Evolutionary conservation across 2,113 vertebrate genomes (phyloP), one percentile per base, ranked within the genome.

Genomic region (Sigmodon hispidus): DNA sequence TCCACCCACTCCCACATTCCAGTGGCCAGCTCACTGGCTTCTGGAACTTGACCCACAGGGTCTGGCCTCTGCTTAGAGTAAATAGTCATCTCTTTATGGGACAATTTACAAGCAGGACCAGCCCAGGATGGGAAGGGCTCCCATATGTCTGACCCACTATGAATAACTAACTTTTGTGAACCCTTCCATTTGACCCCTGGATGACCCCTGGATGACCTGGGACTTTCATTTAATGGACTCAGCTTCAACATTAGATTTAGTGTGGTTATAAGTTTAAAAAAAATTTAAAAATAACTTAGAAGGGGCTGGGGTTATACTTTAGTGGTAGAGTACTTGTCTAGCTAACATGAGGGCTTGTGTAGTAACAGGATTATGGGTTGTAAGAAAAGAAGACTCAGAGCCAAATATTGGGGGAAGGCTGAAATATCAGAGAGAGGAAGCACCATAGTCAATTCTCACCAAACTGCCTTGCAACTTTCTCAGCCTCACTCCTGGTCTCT

Each of bases 1-100:
- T 85, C 83, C 90, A 48, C 97, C 94, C 96, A 96, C 94, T 65
- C 94, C 85, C 91, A 75, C 94, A 97, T 97, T 97, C 96, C 97
- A 57, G 11, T 8, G 80, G 93, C 96, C 95, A 96, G 94, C 95
- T 96, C 96, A 93, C 89, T 96, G 10, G 19, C 91, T 93, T 70
- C 90, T 87, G 91, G 96, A 95, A 80, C 88, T 81, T 12, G 0
- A 77, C 63, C 77, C 89, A 73, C 89, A 83, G 83, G 69, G 75
- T 91, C 63, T 79, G 87, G 96, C 93, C 91, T 94, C 73, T 79
- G 95, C 79, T 75, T 91, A 55, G 75, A 96, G 59, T 65, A 90
- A 96, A 96, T 29, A 97, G 83, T 93, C 93, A 69, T 95, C 57
- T 94, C 92, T 95, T 94, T 70, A 55, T 48, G 87, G 95, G 75